Conservation (phyloP, 92 coral and sea anemone species). For the Palythoa caribaeorum region DNA sequence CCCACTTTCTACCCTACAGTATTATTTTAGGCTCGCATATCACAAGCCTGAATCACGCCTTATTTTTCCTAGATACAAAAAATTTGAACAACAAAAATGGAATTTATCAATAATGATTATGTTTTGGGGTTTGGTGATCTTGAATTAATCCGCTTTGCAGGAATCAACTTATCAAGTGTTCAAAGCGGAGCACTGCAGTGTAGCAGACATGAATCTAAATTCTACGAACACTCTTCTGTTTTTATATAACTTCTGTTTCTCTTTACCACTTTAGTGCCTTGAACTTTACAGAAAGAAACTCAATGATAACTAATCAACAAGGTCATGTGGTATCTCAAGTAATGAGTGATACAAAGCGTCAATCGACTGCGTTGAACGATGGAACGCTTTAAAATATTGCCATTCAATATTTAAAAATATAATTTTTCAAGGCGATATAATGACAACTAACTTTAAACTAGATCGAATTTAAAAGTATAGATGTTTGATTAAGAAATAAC, state of each 20-base stretch:
- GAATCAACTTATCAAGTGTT: neutral
- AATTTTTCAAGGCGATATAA: conserved; percentile 10
- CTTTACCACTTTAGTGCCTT: neutral
- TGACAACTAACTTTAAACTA: neutral
- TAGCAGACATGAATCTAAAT: neutral
- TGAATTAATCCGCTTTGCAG: conserved; percentile 30
- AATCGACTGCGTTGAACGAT: neutral
- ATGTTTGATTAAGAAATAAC: neutral
- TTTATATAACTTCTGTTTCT: neutral
- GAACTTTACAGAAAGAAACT: neutral
- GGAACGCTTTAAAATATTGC: neutral
- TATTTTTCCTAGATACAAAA: conserved; percentile 3
- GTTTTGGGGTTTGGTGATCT: conserved; percentile 20
- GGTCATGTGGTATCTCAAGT: neutral
- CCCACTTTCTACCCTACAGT: conserved; percentile 15
- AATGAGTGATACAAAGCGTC: neutral
- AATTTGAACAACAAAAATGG: neutral
- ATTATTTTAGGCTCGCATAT: neutral
- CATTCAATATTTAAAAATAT: neutral
- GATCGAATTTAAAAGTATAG: neutral
- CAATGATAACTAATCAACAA: neutral
- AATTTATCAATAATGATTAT: neutral
- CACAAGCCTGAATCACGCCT: neutral
- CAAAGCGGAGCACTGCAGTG: conserved; percentile 10
- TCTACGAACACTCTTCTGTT: neutral